phyloP scores from a whole-genome alignment of 2,797 vertebrate species.

The Diglossa cyanea region DNA sequence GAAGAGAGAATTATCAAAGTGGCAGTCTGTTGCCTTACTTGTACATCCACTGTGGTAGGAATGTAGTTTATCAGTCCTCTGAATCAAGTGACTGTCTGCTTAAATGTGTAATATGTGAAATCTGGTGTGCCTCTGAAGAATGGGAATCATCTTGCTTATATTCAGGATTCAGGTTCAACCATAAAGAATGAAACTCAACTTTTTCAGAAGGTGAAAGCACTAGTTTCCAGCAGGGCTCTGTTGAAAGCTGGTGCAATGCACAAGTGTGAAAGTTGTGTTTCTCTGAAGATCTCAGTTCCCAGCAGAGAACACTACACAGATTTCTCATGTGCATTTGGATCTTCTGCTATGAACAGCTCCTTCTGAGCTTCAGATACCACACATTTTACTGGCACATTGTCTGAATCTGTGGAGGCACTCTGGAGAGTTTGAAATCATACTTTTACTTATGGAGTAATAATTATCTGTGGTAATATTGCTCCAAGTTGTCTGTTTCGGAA shows the following conservation, averaged over 20 bases:
- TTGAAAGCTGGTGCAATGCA: background rate
- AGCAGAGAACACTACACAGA: background rate
- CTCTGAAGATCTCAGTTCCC: background rate
- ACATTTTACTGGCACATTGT: background rate
- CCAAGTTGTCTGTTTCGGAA: background rate
- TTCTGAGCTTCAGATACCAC: background rate
- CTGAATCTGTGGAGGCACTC: background rate
- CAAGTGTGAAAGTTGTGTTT: background rate
- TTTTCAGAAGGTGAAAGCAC: background rate
- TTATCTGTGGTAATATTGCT: background rate
- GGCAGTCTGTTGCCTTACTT: background rate
- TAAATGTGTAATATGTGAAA: background rate
- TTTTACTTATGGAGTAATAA: background rate
- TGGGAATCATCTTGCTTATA: background rate
- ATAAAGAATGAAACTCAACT: background rate
- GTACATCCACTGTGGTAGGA: background rate
- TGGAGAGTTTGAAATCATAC: background rate
- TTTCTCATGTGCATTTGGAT: background rate
- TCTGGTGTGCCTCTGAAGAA: background rate
- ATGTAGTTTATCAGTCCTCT: background rate
- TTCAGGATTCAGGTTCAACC: background rate
- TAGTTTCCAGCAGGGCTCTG: background rate
- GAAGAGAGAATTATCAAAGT: background rate
- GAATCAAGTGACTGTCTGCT: background rate
- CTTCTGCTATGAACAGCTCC: background rate